Conservation (phyloP, 2,888 invertebrate genomes). For the Cremastobaeus sp. region DNA sequence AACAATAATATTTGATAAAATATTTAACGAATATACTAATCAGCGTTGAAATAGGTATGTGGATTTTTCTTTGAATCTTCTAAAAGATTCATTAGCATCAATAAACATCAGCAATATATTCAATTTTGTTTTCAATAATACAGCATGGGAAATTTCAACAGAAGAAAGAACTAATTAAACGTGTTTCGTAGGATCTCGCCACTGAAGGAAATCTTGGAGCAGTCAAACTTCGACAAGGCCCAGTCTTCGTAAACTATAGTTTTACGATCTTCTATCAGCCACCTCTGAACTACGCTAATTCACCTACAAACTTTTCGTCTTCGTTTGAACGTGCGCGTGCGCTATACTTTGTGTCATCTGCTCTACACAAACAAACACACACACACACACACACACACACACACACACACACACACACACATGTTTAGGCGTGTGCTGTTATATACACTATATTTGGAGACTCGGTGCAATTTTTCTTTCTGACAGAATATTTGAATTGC, state of each 20-base stretch:
- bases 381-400: constrained; percentile 1
- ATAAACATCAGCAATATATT: too few species aligned
- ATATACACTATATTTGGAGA: constrained; percentile 15
- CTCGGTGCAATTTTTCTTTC: constrained; percentile 43
- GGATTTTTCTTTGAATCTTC: too few species aligned
- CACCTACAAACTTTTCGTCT: constrained; percentile 65
- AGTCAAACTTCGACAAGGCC: constrained; percentile 57
- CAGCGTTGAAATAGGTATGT: too few species aligned
- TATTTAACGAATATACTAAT: too few species aligned
- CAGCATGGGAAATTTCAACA: neutral
- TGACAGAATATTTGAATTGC: constrained; percentile 54
- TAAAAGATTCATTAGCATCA: too few species aligned
- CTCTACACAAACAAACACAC: constrained; percentile 10
- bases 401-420: neutral
- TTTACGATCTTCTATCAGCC: constrained; percentile 69
- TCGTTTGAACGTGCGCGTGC: constrained; percentile 15
- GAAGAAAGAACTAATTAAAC: constrained; percentile 25
- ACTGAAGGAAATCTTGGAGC: constrained; percentile 44
- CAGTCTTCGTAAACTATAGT: constrained; percentile 69
- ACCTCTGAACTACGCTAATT: constrained; percentile 68
- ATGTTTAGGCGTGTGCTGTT: neutral
- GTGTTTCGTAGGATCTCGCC: constrained; percentile 27
- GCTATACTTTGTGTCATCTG: constrained; percentile 32
- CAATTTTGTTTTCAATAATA: too few species aligned
- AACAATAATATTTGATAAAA: too few species aligned